Conservation (phyloP, 2,888 invertebrate species). For the Oxytorus armatus region DNA sequence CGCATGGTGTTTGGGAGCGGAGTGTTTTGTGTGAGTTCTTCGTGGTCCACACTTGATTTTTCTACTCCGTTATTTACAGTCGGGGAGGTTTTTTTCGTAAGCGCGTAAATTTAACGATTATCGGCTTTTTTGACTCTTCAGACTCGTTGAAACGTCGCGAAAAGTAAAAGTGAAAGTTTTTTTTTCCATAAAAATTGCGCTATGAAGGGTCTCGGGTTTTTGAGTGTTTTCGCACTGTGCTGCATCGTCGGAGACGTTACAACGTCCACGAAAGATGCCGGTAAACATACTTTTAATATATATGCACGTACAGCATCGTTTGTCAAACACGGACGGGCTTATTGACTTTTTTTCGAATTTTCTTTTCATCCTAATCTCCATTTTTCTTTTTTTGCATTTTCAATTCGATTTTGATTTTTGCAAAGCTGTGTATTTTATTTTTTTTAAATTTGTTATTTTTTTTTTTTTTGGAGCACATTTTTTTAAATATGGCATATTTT, state of each 20-base stretch:
- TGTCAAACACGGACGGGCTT: too few species aligned
- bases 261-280: conserved; percentile 54
- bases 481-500: too few species aligned
- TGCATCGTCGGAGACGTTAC: conserved; percentile 53
- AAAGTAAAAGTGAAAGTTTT: conserved; percentile 3
- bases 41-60: conserved; percentile 33
- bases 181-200: conserved; percentile 21
- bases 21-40: conserved; percentile 33
- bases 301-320: background rate
- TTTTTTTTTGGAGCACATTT: too few species aligned
- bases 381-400: too few species aligned
- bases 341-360: too few species aligned
- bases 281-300: conserved; percentile 43
- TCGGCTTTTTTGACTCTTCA: background rate
- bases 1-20: conserved; percentile 1
- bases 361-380: background rate
- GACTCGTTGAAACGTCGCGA: background rate
- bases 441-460: too few species aligned
- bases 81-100: background rate
- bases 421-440: too few species aligned
- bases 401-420: too few species aligned
- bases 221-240: conserved; percentile 60
- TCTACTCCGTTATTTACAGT: background rate
- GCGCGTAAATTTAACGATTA: background rate
- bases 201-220: conserved; percentile 58